Base-by-base conservation (phyloP, 2,888 invertebrate genomes). In the Sphaerophoria taeniata region DNA sequence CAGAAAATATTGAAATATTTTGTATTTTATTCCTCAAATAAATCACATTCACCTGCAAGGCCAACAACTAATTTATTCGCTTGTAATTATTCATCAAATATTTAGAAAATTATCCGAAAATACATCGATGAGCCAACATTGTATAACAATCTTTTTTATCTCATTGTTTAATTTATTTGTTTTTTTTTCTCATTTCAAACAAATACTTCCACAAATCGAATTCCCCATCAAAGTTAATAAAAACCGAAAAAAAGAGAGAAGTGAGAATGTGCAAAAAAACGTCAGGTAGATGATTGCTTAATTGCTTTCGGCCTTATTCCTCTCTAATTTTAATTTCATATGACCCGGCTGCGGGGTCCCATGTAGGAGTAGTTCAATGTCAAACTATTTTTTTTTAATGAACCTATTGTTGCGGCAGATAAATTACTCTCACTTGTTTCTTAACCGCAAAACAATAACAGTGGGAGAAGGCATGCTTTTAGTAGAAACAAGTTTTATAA, bases 271-370 rank as follows among this genome's bases (percentile, higher is more conserved):
- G 12, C 12, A 36, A 56, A 39, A 16, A 72, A 70, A 78, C 73
- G 65, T 51, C 65, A 79, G 78, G 45, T 79, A 73, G 63, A 60
- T 53, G 58, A 49, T 67, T 43, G 16, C 33, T 72, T 72, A 63
- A 72, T 72, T 78, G 55, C 14, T 55, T 51, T 34, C 16, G 45
- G 6, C 56, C 45, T 24, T 34, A 43, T 70, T 36, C 36, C 53
- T 53, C 71, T 36, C 45, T 55, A 24, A 53, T 39, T 67, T 53
- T 67, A 24, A 53, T 53, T 67, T 53, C 53, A 51, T 12, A 67
- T 67, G 67, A 67, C 67, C 67, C 4, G 51, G 53, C 36, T 65
- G 24, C 24, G 24, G 24, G 16, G 49, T 12, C 31, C n/a, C 2
- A 34, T 53, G 53, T 67, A 67, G 67, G 67, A 5, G 67, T 67